A percentile compares a stretch with the other conserved stretches of the same genome.
phyloP scores from a whole-genome alignment of 2,888 invertebrate genomes.

The Dasypolia templi region DNA sequence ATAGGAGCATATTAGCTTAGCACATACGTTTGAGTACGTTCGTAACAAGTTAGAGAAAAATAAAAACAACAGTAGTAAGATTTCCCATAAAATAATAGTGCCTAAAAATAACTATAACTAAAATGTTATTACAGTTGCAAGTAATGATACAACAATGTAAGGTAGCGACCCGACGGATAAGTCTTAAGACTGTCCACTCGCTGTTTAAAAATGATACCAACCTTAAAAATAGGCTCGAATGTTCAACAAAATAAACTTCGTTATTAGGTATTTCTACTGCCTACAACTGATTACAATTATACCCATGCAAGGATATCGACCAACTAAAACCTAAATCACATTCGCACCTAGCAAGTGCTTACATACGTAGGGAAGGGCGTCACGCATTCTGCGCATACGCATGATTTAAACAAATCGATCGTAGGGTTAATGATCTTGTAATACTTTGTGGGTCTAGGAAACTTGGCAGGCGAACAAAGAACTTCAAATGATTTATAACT shows the following conservation, averaged over 20 bases:
- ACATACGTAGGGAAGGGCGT: slow-evolving; percentile 21
- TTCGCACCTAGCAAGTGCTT: slow-evolving; percentile 17
- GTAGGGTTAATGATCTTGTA: slow-evolving; percentile 39
- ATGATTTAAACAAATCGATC: slow-evolving; percentile 45
- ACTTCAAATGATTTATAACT: slow-evolving; percentile 12
- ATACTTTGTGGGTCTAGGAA: slow-evolving; percentile 54
- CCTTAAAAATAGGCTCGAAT: slow-evolving; percentile 2
- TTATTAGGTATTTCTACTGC: not conserved
- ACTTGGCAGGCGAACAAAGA: slow-evolving; percentile 28
- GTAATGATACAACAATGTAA: too few relatives aligned
- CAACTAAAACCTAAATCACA: slow-evolving; percentile 7
- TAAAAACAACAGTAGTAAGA: too few relatives aligned
- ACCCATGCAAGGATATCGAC: slow-evolving; percentile 36
- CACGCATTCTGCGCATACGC: slow-evolving; percentile 41
- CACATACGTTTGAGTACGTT: not conserved
- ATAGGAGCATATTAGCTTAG: too few relatives aligned
- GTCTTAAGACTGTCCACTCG: too few relatives aligned
- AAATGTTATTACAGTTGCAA: too few relatives aligned
- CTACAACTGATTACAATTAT: slow-evolving; percentile 11
- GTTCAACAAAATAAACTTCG: not conserved
- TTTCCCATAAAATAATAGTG: too few relatives aligned
- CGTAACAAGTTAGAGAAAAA: not conserved
- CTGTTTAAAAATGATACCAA: not conserved
- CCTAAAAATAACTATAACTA: too few relatives aligned
- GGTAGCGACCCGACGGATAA: too few relatives aligned